Percentiles rank a stretch among this genome's conserved stretches.
Evolutionary conservation across 2,888 invertebrate genomes (phyloP).

Genomic region (Acrobasis suavella): DNA sequence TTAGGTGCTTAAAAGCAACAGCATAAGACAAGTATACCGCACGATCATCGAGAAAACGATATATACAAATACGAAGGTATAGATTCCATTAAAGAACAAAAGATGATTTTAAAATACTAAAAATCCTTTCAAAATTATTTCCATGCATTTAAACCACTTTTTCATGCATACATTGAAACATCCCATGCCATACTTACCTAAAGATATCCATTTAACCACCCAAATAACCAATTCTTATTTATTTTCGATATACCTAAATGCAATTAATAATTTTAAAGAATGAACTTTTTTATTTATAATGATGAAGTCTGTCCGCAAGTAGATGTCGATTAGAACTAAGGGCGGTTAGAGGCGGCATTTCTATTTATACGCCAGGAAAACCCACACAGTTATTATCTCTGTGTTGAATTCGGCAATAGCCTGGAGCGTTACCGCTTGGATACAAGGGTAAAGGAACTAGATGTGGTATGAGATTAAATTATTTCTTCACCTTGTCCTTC

Average conservation of each 20-base stretch:
- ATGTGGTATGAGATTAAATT: neutral
- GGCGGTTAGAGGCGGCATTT: neutral
- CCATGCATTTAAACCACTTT: neutral
- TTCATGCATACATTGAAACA: neutral
- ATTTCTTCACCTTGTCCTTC: too few species aligned
- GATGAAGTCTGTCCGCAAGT: neutral
- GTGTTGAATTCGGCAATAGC: neutral
- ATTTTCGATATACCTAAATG: too few species aligned
- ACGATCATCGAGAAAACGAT: too few species aligned
- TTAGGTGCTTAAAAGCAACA: too few species aligned
- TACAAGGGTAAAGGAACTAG: neutral
- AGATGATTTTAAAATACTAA: too few species aligned
- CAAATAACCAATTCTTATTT: neutral
- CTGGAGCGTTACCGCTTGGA: neutral
- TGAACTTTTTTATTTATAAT: too few species aligned
- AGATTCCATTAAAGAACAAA: too few species aligned
- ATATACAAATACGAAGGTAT: too few species aligned
- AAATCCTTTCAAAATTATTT: too few species aligned
- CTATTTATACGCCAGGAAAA: neutral
- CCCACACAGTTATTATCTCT: neutral
- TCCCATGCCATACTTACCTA: neutral
- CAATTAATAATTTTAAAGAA: too few species aligned
- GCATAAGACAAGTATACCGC: too few species aligned
- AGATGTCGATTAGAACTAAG: neutral
- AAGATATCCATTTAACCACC: neutral